A percentile compares a stretch with the other conserved stretches of the same genome.
phyloP scores from a whole-genome alignment of 2,797 vertebrate genomes.

The Cyprinella venusta region DNA sequence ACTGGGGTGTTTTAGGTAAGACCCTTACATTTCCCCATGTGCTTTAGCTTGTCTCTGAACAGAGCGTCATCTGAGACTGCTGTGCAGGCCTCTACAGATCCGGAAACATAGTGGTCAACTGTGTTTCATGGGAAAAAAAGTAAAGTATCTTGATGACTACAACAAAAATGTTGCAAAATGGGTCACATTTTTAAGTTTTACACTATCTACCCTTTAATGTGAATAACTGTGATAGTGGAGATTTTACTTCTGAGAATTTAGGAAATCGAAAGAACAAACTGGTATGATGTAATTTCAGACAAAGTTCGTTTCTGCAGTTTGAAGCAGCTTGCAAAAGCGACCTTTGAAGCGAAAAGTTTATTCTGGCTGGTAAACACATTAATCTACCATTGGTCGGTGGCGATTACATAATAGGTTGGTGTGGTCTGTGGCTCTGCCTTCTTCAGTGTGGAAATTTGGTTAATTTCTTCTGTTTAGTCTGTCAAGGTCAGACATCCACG shows the following conservation, averaged over 20 bases:
- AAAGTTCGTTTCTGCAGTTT: not conserved
- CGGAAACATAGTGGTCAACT: constrained; percentile 79
- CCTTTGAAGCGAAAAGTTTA: not conserved
- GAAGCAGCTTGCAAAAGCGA: not conserved
- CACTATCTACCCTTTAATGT: not conserved
- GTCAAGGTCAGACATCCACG: too few species aligned
- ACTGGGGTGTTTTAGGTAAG: not conserved
- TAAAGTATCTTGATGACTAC: not conserved
- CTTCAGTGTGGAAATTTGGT: not conserved
- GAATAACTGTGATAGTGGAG: not conserved
- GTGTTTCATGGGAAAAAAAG: constrained; percentile 49
- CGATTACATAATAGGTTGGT: too few species aligned
- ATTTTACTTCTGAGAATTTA: not conserved
- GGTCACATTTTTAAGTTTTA: not conserved
- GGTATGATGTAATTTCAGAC: not conserved
- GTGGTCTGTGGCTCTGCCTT: too few species aligned
- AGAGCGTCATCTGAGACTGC: constrained; percentile 91
- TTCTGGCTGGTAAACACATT: not conserved
- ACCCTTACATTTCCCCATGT: constrained; percentile 98
- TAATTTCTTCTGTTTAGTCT: not conserved
- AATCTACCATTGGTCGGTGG: too few species aligned
- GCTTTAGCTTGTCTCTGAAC: constrained; percentile 97
- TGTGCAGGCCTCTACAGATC: constrained; percentile 77
- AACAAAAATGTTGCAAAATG: not conserved
- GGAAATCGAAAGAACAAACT: not conserved